Conservation (phyloP, 2,797 vertebrate species). For the Pagetopsis macropterus region DNA sequence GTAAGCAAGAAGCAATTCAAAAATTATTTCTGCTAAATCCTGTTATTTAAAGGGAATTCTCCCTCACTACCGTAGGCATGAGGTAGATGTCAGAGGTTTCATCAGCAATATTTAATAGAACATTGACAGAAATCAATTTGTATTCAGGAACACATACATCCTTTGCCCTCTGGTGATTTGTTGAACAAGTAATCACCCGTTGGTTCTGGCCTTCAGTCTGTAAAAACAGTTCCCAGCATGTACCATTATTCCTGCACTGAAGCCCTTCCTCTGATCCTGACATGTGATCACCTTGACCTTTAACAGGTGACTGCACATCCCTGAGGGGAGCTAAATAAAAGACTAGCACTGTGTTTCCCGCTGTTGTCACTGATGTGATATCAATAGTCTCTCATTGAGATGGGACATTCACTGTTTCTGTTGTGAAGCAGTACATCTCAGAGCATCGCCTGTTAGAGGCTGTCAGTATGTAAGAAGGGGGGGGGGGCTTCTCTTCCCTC, state of each 20-base stretch:
- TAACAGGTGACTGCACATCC: slow-evolving; percentile 64
- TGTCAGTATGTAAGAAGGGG: slow-evolving; percentile 51
- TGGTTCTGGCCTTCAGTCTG: slow-evolving; percentile 16
- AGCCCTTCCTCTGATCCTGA: slow-evolving; percentile 55
- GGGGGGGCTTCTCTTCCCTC: slow-evolving; percentile 35
- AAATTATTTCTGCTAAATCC: not conserved
- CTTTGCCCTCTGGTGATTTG: slow-evolving; percentile 14
- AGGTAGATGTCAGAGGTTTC: not conserved
- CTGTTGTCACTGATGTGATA: slow-evolving; percentile 75
- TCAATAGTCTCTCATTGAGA: slow-evolving; percentile 68
- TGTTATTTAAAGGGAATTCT: not conserved
- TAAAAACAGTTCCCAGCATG: slow-evolving; percentile 35
- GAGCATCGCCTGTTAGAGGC: slow-evolving; percentile 42
- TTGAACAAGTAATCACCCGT: slow-evolving; percentile 37
- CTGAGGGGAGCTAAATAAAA: slow-evolving; percentile 62
- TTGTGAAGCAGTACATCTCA: slow-evolving; percentile 23
- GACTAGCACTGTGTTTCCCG: slow-evolving; percentile 62
- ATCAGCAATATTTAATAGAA: not conserved
- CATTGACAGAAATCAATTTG: not conserved
- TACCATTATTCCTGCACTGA: slow-evolving; percentile 26
- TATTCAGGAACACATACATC: slow-evolving; percentile 8
- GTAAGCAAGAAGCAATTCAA: not conserved
- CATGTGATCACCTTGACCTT: slow-evolving; percentile 69
- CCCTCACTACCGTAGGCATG: not conserved
- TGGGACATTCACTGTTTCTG: slow-evolving; percentile 55